A percentile compares a stretch with the other conserved stretches of the same genome.
phyloP scores from a whole-genome alignment of 2,113 vertebrate species.

The Nyctereutes procyonoides region DNA sequence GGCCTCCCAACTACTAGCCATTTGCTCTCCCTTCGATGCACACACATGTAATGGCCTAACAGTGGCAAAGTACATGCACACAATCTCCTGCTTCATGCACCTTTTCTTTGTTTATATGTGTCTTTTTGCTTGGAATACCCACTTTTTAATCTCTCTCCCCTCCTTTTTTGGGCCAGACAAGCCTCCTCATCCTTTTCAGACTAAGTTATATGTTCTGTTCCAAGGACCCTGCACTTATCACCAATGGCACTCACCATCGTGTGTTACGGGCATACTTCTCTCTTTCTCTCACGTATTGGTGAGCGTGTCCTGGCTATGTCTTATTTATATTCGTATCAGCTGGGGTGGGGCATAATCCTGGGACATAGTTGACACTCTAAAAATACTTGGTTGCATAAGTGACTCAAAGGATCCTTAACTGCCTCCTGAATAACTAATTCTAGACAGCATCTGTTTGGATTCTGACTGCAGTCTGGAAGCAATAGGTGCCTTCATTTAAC shows the following conservation, averaged over 20 bases:
- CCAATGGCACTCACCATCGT: neutral
- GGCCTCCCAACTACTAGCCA: neutral
- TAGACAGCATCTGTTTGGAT: constrained; percentile 19
- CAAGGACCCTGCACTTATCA: neutral
- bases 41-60: neutral
- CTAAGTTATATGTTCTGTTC: neutral
- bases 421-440: neutral
- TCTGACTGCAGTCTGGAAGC: constrained; percentile 7
- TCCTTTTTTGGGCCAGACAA: neutral
- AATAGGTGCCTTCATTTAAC: constrained; percentile 42
- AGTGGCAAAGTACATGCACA: neutral
- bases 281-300: neutral
- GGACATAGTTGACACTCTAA: neutral
- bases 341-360: neutral
- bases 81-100: neutral
- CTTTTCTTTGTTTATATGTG: neutral
- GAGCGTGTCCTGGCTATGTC: neutral
- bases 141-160: neutral
- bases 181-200: neutral
- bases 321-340: neutral
- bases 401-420: constrained; percentile 35
- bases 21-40: neutral
- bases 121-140: neutral
- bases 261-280: neutral
- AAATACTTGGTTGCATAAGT: neutral